Evolutionary conservation across 2,797 vertebrate genomes (phyloP), one percentile per base, ranked within the genome.

Genomic region (Leptatherina wallacei): DNA sequence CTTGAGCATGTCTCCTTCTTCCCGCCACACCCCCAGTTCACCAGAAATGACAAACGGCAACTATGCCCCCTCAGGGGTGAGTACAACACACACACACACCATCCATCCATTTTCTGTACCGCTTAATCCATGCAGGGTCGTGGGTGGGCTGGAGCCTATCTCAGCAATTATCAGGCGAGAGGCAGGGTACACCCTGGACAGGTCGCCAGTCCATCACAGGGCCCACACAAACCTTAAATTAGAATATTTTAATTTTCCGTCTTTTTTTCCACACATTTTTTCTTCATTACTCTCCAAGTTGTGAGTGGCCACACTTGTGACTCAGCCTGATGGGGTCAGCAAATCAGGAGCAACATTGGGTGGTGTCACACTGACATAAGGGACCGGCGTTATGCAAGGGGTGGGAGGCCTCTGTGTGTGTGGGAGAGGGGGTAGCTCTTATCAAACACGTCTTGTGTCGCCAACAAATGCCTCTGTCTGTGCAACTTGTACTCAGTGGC

Each of bases 1-100:
- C 88, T 95, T 98, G 86, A 97, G 97, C 88, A 93, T 97, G 88
- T 98, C 97, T 0, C 97, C 97, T 47, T 95, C 95, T 11, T 94
- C 93, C 0, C 94, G 94, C 66, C 93, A 96, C 69, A 92, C 93
- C 54, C 90, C 96, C 75, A 30, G 91, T 92, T 91, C 96, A 92
- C 4, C 96, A 91, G 93, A 96, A 83, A 95, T 95, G 78, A 86
- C 93, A 83, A 94, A 91, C 0, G 93, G 95, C 44, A 95, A 95
- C 89, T 87, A 94, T n/a, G 42, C 95, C 77, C 85, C 92, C 29
- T 91, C 95, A 72, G 92, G 93, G 55, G 97, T 98, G 90, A 97
- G 96, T 93, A 29, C 1, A 57, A 63, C 0, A 0, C 24, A 30
- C n/a, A n/a, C n/a, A n/a, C n/a, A n/a, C n/a, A n/a, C n/a, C n/a